Evolutionary conservation across 2,113 vertebrate genomes (phyloP).

Genomic region (Illadopsis cleaveri): DNA sequence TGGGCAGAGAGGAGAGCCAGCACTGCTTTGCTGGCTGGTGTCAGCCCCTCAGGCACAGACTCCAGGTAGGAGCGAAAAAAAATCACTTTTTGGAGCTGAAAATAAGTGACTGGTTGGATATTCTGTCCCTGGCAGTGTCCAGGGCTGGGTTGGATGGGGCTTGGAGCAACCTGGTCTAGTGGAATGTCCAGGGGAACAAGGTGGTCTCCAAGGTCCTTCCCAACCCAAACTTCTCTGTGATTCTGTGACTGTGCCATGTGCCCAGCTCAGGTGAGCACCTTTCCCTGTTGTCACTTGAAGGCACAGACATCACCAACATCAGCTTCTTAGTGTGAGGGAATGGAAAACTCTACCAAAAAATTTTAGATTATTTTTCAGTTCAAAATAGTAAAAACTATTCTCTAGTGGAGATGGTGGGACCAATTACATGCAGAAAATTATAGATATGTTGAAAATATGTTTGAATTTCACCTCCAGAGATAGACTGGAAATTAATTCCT

Average conservation of each 20-base stretch:
- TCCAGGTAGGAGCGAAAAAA: neutral
- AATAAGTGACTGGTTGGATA: neutral
- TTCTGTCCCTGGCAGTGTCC: neutral
- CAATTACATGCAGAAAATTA: neutral
- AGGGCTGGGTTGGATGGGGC: fast-evolving
- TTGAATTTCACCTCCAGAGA: neutral
- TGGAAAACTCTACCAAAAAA: neutral
- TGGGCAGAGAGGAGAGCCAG: neutral
- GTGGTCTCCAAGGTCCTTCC: no score
- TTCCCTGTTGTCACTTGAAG: neutral
- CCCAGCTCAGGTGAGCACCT: neutral
- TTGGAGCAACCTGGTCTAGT: fast-evolving
- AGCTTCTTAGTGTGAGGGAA: neutral
- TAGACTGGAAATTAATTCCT: neutral
- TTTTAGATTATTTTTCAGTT: neutral
- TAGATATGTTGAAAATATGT: neutral
- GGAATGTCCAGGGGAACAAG: neutral
- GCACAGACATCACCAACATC: neutral
- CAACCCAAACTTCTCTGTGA: neutral
- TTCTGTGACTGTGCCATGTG: neutral
- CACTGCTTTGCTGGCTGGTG: neutral
- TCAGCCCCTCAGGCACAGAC: fast-evolving
- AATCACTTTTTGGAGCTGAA: neutral
- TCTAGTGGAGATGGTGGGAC: neutral
- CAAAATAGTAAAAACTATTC: neutral